Base-by-base conservation (phyloP, 2,113 vertebrate species). In the Lichenostomus cassidix region DNA sequence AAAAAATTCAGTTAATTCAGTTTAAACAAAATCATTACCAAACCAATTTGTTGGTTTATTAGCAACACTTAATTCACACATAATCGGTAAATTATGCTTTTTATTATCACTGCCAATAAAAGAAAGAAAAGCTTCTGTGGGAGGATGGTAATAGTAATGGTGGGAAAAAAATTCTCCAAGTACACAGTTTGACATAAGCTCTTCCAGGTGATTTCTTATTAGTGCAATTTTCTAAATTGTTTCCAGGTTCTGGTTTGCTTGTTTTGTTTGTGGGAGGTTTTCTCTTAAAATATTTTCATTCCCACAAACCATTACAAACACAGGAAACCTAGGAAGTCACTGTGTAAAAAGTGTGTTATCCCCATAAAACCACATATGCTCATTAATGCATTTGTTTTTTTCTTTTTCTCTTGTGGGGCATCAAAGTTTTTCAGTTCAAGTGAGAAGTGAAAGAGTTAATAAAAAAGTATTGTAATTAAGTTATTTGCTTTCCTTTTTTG, bases 191-290 rank as follows among this genome's bases (percentile, higher is more conserved):
- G 5, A 49, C 27, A 7, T 52, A 62, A 58, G 16, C 22, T 12
- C 3, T 76, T 28, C 23, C 62, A 22, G 4, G 22, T 83, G 9
- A 39, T 42, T 39, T 80, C 1, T n/a, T 69, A 4, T 39, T 33
- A 56, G 2, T 27, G 6, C 1, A n/a, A 42, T n/a, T 78, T 83
- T 87, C 23, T 6, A 19, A 83, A 29, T 39, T 35, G 5, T 25
- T 62, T 69, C 56, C 49, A 62, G 11, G 13, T 50, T 70, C 84
- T 23, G 4, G 1, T 11, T 41, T 56, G 4, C 14, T 83, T 56
- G 3, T 10, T 52, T 55, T n/a, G 4, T n/a, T 47, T 47, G 7
- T 24, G 22, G 3, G 2, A 6, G 3, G 2, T 7, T 17, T 50
- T 46, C 60, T 44, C 49, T 77, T 31, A 5, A 11, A 82, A 29